These are phyloP conservation scores for Rhagoletis pomonella DNA, from an alignment of 1,140 invertebrate species.

Conservation along the genomic window DNA sequence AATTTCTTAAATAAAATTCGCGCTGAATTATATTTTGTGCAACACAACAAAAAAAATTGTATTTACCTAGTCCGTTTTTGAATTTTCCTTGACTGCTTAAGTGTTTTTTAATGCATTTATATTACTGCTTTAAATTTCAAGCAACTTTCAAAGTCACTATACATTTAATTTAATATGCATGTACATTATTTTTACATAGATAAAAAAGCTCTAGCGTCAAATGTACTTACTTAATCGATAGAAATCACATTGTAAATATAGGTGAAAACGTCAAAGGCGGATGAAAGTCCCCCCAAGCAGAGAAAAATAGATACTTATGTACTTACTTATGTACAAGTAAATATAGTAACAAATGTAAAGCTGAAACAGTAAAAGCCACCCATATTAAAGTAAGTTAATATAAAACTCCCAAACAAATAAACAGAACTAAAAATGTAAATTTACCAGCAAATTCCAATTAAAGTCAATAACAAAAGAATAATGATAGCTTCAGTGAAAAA, in stretches of 20 bases:
- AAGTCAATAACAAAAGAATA: background rate
- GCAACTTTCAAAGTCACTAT: too few relatives aligned
- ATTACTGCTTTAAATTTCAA: too few relatives aligned
- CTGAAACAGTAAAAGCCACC: constrained; percentile 36
- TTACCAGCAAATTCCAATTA: background rate
- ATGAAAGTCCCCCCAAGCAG: constrained; percentile 70
- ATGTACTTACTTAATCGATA: constrained; percentile 12
- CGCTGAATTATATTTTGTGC: too few relatives aligned
- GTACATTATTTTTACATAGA: background rate
- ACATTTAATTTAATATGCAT: too few relatives aligned
- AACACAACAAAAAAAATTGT: too few relatives aligned
- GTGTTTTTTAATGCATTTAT: too few relatives aligned
- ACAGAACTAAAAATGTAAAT: constrained; percentile 20
- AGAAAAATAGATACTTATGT: constrained; percentile 32
- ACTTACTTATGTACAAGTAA: constrained; percentile 13
- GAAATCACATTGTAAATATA: constrained; percentile 63
- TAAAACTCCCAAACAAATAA: background rate
- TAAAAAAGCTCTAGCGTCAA: constrained; percentile 37
- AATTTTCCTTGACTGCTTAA: too few relatives aligned
- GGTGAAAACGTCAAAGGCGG: constrained; percentile 62
- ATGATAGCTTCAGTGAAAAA: background rate
- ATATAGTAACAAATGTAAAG: constrained; percentile 36
- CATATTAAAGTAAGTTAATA: constrained; percentile 12
- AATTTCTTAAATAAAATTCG: too few relatives aligned
- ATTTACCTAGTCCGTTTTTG: too few relatives aligned